phyloP scores from a whole-genome alignment of 2,888 invertebrate genomes.

The Microdon myrmicae region DNA sequence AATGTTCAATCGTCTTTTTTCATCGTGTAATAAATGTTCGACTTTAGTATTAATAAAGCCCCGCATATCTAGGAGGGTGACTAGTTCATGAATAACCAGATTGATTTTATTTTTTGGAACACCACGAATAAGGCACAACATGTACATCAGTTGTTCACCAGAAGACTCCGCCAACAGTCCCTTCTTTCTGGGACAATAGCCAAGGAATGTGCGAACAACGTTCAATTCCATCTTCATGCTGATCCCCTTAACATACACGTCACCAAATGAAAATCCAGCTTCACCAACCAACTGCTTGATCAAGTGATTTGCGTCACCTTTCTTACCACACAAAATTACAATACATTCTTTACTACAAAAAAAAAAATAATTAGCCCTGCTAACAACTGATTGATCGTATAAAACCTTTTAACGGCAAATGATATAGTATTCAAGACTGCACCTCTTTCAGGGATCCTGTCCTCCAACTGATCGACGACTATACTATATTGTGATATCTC shows the following conservation, averaged over 20 bases:
- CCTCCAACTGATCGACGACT: constrained; percentile 60
- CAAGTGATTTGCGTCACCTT: constrained; percentile 85
- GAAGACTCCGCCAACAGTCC: constrained; percentile 75
- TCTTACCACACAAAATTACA: constrained; percentile 81
- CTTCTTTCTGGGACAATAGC: constrained; percentile 76
- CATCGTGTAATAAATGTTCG: constrained; percentile 73
- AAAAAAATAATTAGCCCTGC: no score
- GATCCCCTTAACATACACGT: constrained; percentile 73
- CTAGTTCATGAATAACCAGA: constrained; percentile 66
- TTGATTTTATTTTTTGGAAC: constrained; percentile 62
- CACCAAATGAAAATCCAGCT: constrained; percentile 75
- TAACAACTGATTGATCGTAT: no score
- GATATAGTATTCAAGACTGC: constrained; percentile 57
- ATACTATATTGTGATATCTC: constrained; percentile 68
- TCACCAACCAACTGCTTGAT: constrained; percentile 88
- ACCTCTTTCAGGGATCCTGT: constrained; percentile 49
- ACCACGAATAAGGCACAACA: constrained; percentile 74
- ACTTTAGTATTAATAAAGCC: constrained; percentile 72
- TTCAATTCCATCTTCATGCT: constrained; percentile 69
- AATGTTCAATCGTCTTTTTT: constrained; percentile 76
- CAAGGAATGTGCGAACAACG: constrained; percentile 70
- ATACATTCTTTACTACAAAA: constrained; percentile 76
- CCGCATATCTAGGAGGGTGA: constrained; percentile 70
- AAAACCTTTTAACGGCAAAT: constrained; percentile 58
- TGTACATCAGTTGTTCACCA: constrained; percentile 73